These are phyloP conservation scores for Semaprochilodus insignis DNA, from an alignment of 2,797 vertebrate species.

Conservation along the genomic window DNA sequence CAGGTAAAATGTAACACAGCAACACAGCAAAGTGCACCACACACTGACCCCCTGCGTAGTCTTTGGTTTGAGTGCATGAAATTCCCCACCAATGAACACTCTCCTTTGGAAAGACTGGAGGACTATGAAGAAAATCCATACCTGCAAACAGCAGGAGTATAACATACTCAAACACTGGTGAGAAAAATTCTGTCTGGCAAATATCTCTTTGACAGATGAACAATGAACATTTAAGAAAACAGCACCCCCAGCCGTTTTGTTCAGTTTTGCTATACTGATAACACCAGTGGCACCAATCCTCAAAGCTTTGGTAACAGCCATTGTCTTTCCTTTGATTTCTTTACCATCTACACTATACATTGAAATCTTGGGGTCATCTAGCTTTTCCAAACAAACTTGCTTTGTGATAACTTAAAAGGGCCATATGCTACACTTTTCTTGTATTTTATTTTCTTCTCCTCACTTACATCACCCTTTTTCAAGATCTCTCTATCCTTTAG, in stretches of 20 bases:
- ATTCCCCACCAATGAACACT: constrained; percentile 7
- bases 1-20: constrained; percentile 12
- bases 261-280: not conserved
- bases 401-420: not conserved
- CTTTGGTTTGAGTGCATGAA: constrained; percentile 6
- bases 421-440: no score
- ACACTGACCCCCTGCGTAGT: constrained; percentile 11
- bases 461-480: no score
- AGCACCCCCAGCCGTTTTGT: not conserved
- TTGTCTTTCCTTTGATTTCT: not conserved
- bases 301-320: not conserved
- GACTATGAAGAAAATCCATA: constrained; percentile 2
- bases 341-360: not conserved
- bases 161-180: not conserved
- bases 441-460: no score
- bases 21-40: constrained; percentile 6
- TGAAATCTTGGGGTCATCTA: not conserved
- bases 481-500: no score
- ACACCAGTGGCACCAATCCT: not conserved
- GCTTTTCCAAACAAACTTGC: not conserved
- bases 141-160: constrained; percentile 20
- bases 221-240: not conserved
- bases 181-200: not conserved
- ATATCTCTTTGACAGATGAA: not conserved
- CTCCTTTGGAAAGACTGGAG: constrained; percentile 6